These are phyloP conservation scores for Eilema griseolum DNA, from an alignment of 2,888 invertebrate genomes.

Conservation along the genomic window DNA sequence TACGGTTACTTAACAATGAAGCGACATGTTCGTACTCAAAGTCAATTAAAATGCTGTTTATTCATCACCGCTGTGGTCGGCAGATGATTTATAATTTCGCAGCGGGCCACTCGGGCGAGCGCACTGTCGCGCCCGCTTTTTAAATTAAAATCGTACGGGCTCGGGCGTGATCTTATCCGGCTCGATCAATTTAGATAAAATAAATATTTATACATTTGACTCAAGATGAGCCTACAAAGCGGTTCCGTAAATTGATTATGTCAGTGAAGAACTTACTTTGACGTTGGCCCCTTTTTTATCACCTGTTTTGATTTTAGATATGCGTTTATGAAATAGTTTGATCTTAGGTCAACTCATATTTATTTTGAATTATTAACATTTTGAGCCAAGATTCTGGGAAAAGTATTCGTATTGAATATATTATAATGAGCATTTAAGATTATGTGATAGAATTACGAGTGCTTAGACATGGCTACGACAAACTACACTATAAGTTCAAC, in stretches of 20 bases:
- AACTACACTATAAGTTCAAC: conserved; percentile 38
- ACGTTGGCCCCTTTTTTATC: conserved; percentile 75
- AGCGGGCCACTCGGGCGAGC: conserved; percentile 77
- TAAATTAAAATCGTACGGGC: conserved; percentile 83
- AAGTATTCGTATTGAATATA: conserved; percentile 32
- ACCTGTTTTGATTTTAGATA: conserved; percentile 73
- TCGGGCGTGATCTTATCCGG: conserved; percentile 83
- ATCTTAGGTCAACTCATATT: conserved; percentile 25
- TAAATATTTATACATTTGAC: conserved; percentile 86
- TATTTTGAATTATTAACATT: conserved; percentile 25
- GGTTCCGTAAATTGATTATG: conserved; percentile 84
- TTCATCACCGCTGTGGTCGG: conserved; percentile 69
- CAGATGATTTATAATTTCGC: conserved; percentile 85
- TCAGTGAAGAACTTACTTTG: conserved; percentile 73
- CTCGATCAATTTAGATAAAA: conserved; percentile 87
- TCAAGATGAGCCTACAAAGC: conserved; percentile 84
- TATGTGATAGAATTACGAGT: conserved; percentile 13
- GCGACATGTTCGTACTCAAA: conserved; percentile 79
- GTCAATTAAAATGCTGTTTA: conserved; percentile 85
- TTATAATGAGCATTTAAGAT: conserved; percentile 11
- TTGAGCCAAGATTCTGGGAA: conserved; percentile 18
- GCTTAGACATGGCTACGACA: conserved; percentile 44
- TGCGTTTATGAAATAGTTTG: conserved; percentile 34
- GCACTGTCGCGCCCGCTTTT: conserved; percentile 81
- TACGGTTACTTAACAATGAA: conserved; percentile 71